Conservation (phyloP, 2,888 invertebrate genomes). For the Gerosis bhagava region DNA sequence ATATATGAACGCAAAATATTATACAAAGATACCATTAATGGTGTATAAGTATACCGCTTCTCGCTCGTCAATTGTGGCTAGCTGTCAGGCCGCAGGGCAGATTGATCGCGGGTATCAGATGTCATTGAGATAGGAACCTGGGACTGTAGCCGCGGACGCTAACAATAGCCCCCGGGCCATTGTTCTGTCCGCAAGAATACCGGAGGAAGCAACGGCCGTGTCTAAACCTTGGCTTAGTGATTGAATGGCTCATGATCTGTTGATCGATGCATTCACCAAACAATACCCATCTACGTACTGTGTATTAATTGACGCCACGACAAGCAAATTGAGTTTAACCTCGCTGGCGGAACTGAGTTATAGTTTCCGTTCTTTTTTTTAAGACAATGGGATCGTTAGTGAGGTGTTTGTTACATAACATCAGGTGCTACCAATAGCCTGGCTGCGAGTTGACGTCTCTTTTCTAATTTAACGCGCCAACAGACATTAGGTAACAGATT, state of each 20-base stretch:
- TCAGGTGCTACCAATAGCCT: conserved; percentile 36
- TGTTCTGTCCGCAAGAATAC: conserved; percentile 73
- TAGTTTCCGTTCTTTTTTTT: conserved; percentile 44
- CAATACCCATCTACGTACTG: conserved; percentile 36
- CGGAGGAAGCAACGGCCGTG: conserved; percentile 65
- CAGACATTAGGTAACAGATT: conserved; percentile 38
- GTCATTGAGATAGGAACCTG: conserved; percentile 70
- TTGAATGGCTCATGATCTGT: conserved; percentile 36
- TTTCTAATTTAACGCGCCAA: conserved; percentile 42
- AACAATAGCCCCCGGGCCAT: conserved; percentile 65
- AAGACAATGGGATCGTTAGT: conserved; percentile 54
- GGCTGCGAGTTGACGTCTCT: conserved; percentile 31
- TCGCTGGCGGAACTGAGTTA: conserved; percentile 60
- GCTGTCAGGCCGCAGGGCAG: conserved; percentile 33
- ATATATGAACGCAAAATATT: too few species aligned
- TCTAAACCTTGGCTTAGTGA: conserved; percentile 61
- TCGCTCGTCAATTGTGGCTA: conserved; percentile 19
- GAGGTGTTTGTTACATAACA: conserved; percentile 38
- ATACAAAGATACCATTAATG: too few species aligned
- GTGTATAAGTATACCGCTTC: too few species aligned
- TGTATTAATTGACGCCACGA: conserved; percentile 31
- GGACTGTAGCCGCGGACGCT: conserved; percentile 51
- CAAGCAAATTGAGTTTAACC: conserved; percentile 42
- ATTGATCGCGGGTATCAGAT: conserved; percentile 58
- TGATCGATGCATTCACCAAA: conserved; percentile 36